Evolutionary conservation across 2,113 vertebrate species (phyloP).

Genomic region (Phyllostomus hastatus): DNA sequence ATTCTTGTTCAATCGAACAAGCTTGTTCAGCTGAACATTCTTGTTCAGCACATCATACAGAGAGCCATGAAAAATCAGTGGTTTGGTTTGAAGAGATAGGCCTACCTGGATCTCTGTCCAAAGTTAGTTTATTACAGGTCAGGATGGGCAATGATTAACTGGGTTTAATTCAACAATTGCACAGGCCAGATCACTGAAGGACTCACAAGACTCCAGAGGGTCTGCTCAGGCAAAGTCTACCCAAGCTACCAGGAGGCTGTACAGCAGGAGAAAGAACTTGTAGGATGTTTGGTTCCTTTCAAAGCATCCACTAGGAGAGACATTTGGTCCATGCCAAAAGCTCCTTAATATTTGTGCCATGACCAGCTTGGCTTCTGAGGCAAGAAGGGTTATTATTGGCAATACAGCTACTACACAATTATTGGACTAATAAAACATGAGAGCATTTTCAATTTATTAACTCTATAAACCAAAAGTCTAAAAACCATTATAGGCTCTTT

Average conservation of each 20-base stretch:
- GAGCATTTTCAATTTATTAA: background rate
- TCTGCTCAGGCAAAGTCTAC: background rate
- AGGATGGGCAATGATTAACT: conserved; percentile 69
- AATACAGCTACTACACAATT: background rate
- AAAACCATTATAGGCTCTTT: background rate
- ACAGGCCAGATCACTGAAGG: background rate
- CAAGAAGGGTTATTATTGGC: background rate
- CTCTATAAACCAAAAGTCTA: background rate
- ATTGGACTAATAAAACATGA: background rate
- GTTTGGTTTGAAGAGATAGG: background rate
- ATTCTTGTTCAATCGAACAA: background rate
- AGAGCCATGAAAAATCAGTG: background rate
- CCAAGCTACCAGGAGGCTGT: background rate
- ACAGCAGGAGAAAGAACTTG: background rate
- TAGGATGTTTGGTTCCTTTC: background rate
- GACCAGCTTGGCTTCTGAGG: background rate
- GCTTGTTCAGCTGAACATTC: background rate
- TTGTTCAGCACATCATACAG: background rate
- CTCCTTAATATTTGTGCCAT: background rate
- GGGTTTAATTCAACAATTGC: background rate
- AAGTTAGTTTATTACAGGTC: conserved; percentile 51
- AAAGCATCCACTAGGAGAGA: background rate
- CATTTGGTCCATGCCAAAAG: background rate
- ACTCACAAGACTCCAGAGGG: background rate
- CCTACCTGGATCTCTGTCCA: conserved; percentile 22